These are phyloP conservation scores for Sylvicola cinctus DNA, from an alignment of 2,888 invertebrate species.

Conservation along the genomic window DNA sequence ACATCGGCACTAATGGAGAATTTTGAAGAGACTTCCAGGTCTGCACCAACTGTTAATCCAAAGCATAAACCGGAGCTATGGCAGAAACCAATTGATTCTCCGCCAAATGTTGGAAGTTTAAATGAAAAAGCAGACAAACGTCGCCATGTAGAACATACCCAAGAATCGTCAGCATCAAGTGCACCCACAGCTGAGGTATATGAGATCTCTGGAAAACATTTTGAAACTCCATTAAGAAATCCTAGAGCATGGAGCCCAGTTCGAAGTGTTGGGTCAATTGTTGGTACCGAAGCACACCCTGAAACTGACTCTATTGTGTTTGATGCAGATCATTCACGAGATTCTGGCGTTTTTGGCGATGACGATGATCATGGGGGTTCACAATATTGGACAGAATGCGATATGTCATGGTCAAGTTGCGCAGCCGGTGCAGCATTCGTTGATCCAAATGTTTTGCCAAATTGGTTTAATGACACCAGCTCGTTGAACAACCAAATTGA, in stretches of 20 bases:
- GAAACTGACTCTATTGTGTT: conserved; percentile 67
- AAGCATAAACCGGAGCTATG: conserved; percentile 30
- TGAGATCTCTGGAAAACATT: conserved; percentile 41
- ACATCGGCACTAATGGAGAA: conserved; percentile 22
- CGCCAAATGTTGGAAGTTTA: conserved; percentile 22
- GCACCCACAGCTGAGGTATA: conserved; percentile 24
- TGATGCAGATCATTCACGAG: conserved; percentile 43
- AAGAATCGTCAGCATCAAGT: conserved; percentile 17
- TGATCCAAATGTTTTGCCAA: conserved; percentile 51
- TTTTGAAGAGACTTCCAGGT: conserved; percentile 38
- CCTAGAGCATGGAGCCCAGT: conserved; percentile 76
- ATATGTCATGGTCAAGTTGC: conserved; percentile 62
- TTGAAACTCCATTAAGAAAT: conserved; percentile 53
- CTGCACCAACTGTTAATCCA: conserved; percentile 51
- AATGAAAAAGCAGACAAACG: conserved; percentile 17
- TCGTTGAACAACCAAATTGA: conserved; percentile 34
- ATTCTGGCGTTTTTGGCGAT: conserved; percentile 61
- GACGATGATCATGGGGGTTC: conserved; percentile 43
- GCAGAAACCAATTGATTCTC: conserved; percentile 18
- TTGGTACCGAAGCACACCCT: conserved; percentile 67
- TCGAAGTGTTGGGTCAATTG: conserved; percentile 67
- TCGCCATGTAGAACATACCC: conserved; percentile 10
- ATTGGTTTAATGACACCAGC: conserved; percentile 48
- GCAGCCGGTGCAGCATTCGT: conserved; percentile 61
- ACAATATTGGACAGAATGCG: conserved; percentile 59